phyloP scores from a whole-genome alignment of 2,113 vertebrate species.

The Rattus rattus region DNA sequence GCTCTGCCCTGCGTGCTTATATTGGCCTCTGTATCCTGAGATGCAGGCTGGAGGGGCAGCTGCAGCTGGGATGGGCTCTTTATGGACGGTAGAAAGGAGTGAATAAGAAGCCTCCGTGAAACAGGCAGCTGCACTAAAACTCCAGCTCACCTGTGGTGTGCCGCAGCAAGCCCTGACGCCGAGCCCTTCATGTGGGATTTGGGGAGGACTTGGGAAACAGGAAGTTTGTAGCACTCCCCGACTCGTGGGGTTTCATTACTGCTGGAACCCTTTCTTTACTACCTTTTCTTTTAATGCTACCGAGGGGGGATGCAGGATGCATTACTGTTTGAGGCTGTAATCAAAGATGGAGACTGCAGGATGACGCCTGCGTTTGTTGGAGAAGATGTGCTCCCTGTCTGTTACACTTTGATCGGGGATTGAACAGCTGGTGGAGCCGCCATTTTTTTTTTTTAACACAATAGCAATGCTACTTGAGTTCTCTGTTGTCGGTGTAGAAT shows the following conservation, averaged over 20 bases:
- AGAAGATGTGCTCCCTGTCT: background rate
- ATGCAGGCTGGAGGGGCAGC: background rate
- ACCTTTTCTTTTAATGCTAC: background rate
- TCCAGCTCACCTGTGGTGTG: background rate
- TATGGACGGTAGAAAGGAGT: background rate
- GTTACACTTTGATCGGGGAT: background rate
- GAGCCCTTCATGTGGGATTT: background rate
- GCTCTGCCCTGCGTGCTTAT: background rate
- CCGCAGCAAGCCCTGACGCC: background rate
- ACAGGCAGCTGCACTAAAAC: background rate
- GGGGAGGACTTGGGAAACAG: background rate
- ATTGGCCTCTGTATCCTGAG: background rate
- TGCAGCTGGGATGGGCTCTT: background rate
- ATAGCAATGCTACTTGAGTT: conserved; percentile 1
- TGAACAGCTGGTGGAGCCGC: background rate
- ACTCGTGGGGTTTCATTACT: background rate
- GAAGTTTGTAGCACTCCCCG: background rate
- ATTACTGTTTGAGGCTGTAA: background rate
- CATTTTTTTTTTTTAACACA: conserved; percentile 40
- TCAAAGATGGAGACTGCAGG: background rate
- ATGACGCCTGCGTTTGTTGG: background rate
- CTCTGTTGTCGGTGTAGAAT: conserved; percentile 2
- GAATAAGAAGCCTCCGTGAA: background rate
- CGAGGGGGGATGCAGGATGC: conserved; percentile 19
- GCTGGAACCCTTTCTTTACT: background rate